Percentiles rank a stretch among this genome's conserved stretches.
These are phyloP conservation scores for Steromphala cineraria DNA, from an alignment of 2,888 invertebrate genomes.

Conservation along the genomic window DNA sequence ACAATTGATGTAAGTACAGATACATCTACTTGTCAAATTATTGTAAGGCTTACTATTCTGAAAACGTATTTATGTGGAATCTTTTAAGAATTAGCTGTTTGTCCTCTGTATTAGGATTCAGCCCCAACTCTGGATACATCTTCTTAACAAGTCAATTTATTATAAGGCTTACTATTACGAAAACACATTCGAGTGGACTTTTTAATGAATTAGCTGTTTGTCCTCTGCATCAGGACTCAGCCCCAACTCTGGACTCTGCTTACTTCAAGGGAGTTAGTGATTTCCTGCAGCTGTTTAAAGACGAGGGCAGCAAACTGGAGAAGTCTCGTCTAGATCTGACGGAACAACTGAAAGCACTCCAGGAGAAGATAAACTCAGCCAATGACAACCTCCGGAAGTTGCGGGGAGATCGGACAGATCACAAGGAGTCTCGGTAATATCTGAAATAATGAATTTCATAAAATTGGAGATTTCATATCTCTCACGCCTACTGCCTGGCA, in stretches of 20 bases:
- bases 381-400: slow-evolving; percentile 45
- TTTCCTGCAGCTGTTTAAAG: slow-evolving; percentile 52
- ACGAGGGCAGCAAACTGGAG: slow-evolving; percentile 50
- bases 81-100: too few relatives aligned
- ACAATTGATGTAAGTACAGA: too few relatives aligned
- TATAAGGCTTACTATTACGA: too few relatives aligned
- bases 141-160: too few relatives aligned
- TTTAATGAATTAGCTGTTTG: too few relatives aligned
- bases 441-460: background rate
- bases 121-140: slow-evolving; percentile 8
- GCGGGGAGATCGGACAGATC: background rate
- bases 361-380: slow-evolving; percentile 56
- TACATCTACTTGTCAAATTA: too few relatives aligned
- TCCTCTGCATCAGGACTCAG: too few relatives aligned
- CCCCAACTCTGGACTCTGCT: slow-evolving; percentile 8
- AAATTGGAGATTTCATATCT: background rate
- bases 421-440: slow-evolving; percentile 3
- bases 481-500: too few relatives aligned
- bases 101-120: too few relatives aligned
- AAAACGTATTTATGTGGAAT: too few relatives aligned
- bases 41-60: too few relatives aligned
- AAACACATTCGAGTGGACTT: too few relatives aligned
- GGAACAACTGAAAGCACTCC: slow-evolving; percentile 56
- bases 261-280: slow-evolving; percentile 43
- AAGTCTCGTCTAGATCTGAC: slow-evolving; percentile 49